Percentiles rank a stretch among this genome's conserved stretches.
These are phyloP conservation scores for Aporophyla lueneburgensis DNA, from an alignment of 2,888 invertebrate species.

Conservation along the genomic window DNA sequence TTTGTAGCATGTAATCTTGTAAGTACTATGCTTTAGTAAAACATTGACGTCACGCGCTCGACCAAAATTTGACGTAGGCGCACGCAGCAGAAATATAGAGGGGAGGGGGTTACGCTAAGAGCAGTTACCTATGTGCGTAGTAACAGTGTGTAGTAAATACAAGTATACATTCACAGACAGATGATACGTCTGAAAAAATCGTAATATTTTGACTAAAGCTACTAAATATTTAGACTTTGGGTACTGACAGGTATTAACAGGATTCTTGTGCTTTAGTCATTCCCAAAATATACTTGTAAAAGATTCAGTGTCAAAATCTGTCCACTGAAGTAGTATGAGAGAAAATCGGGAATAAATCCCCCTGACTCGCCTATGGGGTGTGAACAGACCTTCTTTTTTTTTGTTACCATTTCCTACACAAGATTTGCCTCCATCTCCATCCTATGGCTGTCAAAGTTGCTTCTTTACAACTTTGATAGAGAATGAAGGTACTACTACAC, in stretches of 20 bases:
- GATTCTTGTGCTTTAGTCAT: background rate
- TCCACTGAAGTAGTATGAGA: background rate
- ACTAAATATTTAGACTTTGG: background rate
- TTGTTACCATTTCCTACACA: background rate
- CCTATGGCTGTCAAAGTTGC: background rate
- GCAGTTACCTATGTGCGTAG: slow-evolving; percentile 44
- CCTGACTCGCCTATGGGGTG: background rate
- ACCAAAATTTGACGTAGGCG: slow-evolving; percentile 59
- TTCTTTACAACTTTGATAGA: no score
- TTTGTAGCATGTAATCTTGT: slow-evolving; percentile 51
- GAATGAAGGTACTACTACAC: background rate
- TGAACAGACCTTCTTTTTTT: background rate
- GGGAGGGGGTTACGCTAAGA: slow-evolving; percentile 36
- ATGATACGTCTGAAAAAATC: background rate
- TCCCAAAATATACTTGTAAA: no score
- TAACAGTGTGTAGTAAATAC: slow-evolving; percentile 39
- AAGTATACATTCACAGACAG: slow-evolving; percentile 13
- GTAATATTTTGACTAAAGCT: slow-evolving; percentile 1
- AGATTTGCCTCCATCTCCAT: background rate
- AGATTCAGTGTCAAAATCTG: background rate
- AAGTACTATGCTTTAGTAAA: slow-evolving; percentile 45
- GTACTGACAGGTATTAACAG: background rate
- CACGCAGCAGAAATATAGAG: slow-evolving; percentile 21
- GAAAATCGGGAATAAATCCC: background rate
- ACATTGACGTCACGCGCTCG: slow-evolving; percentile 59